Base-by-base conservation (phyloP, 2,797 vertebrate genomes). In the Xiphorhynchus erythropygius region DNA sequence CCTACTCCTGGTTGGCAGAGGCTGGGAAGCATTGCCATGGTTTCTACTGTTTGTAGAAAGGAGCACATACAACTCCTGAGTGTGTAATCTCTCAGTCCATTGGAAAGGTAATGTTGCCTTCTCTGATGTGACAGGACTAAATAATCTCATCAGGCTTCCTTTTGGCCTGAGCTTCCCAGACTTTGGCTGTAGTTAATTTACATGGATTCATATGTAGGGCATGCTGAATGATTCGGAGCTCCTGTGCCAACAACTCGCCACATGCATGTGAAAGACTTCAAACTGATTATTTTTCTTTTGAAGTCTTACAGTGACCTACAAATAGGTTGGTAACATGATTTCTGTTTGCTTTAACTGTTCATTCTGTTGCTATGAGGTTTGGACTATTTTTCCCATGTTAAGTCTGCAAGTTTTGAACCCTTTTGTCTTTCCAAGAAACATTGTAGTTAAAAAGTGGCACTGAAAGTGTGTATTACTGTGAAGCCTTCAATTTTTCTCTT, bases 391-490 rank as follows among this genome's bases (percentile, higher is more conserved):
- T 65, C 42, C 37, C 9, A 2, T 50, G 15, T 79, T 49, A 9
- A 33, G 13, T 76, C 75, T 83, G 81, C 55, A 42, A 47, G 28
- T 89, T 93, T 57, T 42, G 56, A 79, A 76, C 69, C 37, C 22
- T 39, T 79, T n/a, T 65, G 65, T 87, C 59, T 89, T 91, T 89
- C 75, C 63, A 76, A 64, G 59, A 96, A 93, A 63, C 12, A 2
- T 30, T 62, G 41, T 88, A 41, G 22, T 92, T 53, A 41, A 63
- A 63, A 88, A 73, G 70, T 50, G 85, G n/a, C 89, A 87, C 93
- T 86, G 70, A 90, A 91, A 91, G n/a, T 47, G 55, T 78, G 63
- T 74, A 46, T 87, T 96, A 95, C 93, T 93, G 94, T 95, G 94
- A 96, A 94, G 90, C 75, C 84, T 92, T 89, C 68, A 23, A 4